These are phyloP conservation scores for Cheilosia urbana DNA, from an alignment of 2,888 invertebrate species.

Conservation along the genomic window DNA sequence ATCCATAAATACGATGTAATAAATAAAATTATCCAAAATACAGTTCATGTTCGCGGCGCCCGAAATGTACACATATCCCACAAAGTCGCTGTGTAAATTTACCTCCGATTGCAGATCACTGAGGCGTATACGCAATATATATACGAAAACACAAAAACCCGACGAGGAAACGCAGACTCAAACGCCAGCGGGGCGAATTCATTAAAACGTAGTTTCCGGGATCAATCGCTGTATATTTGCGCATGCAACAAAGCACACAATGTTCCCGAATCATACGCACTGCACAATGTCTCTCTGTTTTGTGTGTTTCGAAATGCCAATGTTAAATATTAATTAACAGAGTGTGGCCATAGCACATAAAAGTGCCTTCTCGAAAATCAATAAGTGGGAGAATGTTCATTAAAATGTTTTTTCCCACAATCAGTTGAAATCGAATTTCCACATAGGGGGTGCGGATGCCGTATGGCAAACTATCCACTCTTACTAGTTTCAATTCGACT, in stretches of 20 bases:
- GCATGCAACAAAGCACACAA: conserved; percentile 33
- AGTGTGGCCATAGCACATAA: neutral
- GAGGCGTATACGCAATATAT: conserved; percentile 1
- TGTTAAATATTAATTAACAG: conserved; percentile 42
- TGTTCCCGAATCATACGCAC: neutral
- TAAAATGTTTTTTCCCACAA: neutral
- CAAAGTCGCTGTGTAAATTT: neutral
- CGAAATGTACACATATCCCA: neutral
- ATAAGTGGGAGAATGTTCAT: neutral
- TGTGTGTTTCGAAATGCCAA: neutral
- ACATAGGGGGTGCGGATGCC: conserved; percentile 3
- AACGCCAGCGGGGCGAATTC: conserved; percentile 27
- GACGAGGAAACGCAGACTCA: neutral
- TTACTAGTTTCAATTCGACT: conserved; percentile 29
- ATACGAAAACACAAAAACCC: neutral
- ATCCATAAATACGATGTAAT: conserved; percentile 3
- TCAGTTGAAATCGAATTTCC: conserved; percentile 24
- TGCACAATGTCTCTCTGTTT: neutral
- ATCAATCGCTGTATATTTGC: conserved; percentile 2
- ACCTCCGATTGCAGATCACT: conserved; percentile 11
- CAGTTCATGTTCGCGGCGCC: neutral
- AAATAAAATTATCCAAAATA: conserved; percentile 39
- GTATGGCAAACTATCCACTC: conserved; percentile 12
- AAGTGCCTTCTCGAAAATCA: neutral
- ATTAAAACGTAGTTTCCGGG: conserved; percentile 25